Evolutionary conservation across 2,888 invertebrate species (phyloP), one percentile per base, ranked within the genome.

Genomic region (Cataglyphis altisquamis): DNA sequence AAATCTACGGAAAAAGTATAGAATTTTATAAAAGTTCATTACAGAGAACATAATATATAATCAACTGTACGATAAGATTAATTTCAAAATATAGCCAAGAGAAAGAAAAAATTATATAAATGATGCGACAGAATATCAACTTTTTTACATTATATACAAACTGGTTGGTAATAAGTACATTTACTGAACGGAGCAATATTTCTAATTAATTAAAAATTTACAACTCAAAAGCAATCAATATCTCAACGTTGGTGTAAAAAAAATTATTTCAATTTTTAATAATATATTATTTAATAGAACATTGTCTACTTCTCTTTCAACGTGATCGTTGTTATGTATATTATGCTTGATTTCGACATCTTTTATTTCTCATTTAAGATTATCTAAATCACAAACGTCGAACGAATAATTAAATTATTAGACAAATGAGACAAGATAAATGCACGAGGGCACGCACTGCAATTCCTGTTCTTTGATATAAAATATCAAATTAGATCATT

Each of bases 1-100:
- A 73, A 60, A 80, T 80, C 32, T 45, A 12, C 57, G 55, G 45
- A 3, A 48, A 25, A 48, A 80, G 72, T 60, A 62, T 36, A 72
- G 36, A 18, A 32, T 45, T 78, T 60, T 48, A 48, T 32, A 48
- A 72, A 72, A 67, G 15, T 45, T 18, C 21, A 25, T 68, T 68
- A 21, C 39, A 15, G n/a, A 60, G 39, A 72, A 21, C 6, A 55
- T 15, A 60, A 32, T 57, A 52, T 52, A 21, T 21, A 78, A 68
- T 48, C 18, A 57, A 77, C 36, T 48, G 8, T 66, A 57, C 36
- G 62, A 55, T n/a, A 3, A 52, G 3, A 55, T 41, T 25, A 68
- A 68, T 77, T 77, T 66, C 12, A 9, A 70, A 55, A 77, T 77
- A 25, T 32, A 55, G 29, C 5, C 12, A 25, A 39, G 25, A 3